Evolutionary conservation across 1,140 invertebrate species (phyloP).

Genomic region (Aphis gossypii): DNA sequence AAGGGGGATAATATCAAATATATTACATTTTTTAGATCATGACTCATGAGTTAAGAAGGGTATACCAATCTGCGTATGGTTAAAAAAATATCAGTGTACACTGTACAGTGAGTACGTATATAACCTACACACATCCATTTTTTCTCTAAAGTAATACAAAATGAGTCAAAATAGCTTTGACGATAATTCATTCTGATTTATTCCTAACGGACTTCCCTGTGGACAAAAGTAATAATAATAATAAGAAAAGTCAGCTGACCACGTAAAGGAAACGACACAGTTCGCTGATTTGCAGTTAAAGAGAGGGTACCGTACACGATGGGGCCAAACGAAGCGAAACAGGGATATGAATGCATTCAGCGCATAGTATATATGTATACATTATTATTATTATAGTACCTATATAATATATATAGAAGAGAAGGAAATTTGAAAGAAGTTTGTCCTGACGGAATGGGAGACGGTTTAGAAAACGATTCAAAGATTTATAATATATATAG

Average conservation of each 20-base stretch:
- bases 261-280: constrained; percentile 46
- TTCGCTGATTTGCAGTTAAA: constrained; percentile 46
- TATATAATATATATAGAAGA: neutral
- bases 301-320: neutral
- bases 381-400: neutral
- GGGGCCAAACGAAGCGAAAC: constrained; percentile 44
- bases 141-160: neutral
- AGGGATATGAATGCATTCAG: constrained; percentile 31
- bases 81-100: neutral
- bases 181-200: constrained; percentile 41
- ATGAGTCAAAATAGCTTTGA: neutral
- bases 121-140: neutral
- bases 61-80: neutral
- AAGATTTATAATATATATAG: constrained; percentile 35
- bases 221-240: constrained; percentile 41
- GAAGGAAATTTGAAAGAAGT: constrained; percentile 40
- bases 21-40: neutral
- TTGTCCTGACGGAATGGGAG: constrained; percentile 18
- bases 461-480: constrained; percentile 27
- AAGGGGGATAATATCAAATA: neutral
- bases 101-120: neutral
- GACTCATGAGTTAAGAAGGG: neutral
- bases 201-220: neutral
- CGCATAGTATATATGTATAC: neutral
- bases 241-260: constrained; percentile 48